Conservation (phyloP, 2,797 vertebrate species). For the Helicolenus hilgendorfi region DNA sequence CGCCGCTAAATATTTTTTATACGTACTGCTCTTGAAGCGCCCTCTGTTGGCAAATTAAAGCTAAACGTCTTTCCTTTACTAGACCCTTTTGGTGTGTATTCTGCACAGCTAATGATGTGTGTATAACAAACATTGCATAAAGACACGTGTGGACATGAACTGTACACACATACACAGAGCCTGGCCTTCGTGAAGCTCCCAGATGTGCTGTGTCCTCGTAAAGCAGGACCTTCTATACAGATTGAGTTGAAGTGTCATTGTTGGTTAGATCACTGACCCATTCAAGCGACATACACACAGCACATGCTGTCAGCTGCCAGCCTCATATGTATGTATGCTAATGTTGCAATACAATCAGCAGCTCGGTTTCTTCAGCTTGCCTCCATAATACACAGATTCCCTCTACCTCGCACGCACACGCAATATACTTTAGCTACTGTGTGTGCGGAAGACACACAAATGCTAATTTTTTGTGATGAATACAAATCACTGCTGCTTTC, state of each 20-base stretch:
- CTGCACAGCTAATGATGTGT: background rate
- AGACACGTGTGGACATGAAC: background rate
- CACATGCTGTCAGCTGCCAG: background rate
- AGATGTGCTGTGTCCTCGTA: slow-evolving; percentile 45
- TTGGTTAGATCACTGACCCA: slow-evolving; percentile 29
- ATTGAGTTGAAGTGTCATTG: slow-evolving; percentile 26
- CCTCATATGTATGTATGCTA: background rate
- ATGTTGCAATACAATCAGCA: background rate
- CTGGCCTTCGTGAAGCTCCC: slow-evolving; percentile 17
- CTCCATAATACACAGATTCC: background rate
- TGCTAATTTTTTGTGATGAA: background rate
- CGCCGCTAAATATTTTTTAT: background rate
- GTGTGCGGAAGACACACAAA: background rate
- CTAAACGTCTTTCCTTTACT: background rate
- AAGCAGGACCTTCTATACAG: slow-evolving; percentile 33
- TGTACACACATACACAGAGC: background rate
- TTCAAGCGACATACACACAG: background rate
- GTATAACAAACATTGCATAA: slow-evolving; percentile 1
- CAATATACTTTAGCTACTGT: background rate
- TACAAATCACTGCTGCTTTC: slow-evolving; percentile 24
- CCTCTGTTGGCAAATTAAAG: background rate
- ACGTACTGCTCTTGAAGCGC: background rate
- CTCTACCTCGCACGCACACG: background rate
- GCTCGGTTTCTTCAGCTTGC: background rate
- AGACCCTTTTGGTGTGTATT: background rate